phyloP scores from a whole-genome alignment of 1,140 invertebrate species.

The Radopholus similis region DNA sequence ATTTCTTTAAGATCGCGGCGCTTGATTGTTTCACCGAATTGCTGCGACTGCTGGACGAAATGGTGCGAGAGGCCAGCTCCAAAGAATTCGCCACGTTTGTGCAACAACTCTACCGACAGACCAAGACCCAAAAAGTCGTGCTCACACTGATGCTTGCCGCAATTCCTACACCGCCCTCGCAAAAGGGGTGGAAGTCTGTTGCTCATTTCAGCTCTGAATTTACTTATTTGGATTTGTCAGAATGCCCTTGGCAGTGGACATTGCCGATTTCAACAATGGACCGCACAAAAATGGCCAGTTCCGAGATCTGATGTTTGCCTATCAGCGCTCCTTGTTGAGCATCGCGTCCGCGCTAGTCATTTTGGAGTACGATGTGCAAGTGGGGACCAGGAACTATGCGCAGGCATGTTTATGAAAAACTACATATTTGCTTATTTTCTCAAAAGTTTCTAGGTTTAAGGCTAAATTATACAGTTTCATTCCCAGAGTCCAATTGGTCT shows the following conservation, averaged over 20 bases:
- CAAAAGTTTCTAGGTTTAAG: not conserved
- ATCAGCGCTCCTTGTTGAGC: constrained; percentile 74
- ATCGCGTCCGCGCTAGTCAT: constrained; percentile 73
- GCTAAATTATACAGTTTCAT: not conserved
- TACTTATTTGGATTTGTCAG: constrained; percentile 32
- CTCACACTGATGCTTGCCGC: constrained; percentile 77
- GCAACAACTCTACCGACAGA: constrained; percentile 74
- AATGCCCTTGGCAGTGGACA: constrained; percentile 75
- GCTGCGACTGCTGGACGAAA: constrained; percentile 73
- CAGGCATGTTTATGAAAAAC: constrained; percentile 10
- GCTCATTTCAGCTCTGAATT: not conserved
- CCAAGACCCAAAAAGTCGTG: constrained; percentile 82
- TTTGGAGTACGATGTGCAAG: constrained; percentile 70
- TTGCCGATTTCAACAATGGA: constrained; percentile 75
- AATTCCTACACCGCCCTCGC: constrained; percentile 68
- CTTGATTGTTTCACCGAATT: constrained; percentile 75
- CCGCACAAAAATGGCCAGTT: constrained; percentile 34
- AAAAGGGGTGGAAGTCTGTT: constrained; percentile 33
- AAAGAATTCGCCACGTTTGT: constrained; percentile 78
- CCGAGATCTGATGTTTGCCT: constrained; percentile 63
- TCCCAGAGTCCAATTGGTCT: not conserved
- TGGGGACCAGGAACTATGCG: constrained; percentile 42
- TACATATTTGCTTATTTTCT: not conserved
- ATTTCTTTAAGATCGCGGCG: constrained; percentile 48
- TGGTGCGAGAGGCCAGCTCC: constrained; percentile 74